Evolutionary conservation across 2,888 invertebrate genomes (phyloP).

Genomic region (Polymixis lichenea): DNA sequence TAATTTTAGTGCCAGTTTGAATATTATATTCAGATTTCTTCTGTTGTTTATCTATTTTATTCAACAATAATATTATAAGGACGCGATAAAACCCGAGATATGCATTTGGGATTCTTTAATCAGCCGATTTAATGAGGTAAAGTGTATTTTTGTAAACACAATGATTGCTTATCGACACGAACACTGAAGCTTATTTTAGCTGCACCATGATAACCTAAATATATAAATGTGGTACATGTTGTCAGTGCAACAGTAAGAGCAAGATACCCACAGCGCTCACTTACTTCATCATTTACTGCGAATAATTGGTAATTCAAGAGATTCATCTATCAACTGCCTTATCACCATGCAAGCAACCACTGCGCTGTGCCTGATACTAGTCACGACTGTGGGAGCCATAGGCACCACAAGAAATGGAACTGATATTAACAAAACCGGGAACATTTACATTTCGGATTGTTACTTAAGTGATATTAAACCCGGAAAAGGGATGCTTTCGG

Average conservation of each 20-base stretch:
- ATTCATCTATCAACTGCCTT: background rate
- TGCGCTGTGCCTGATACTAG: background rate
- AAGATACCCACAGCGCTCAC: background rate
- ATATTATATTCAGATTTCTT: too few species aligned
- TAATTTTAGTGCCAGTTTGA: too few species aligned
- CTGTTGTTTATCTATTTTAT: too few species aligned
- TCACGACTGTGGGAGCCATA: slow-evolving; percentile 3
- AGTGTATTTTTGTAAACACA: background rate
- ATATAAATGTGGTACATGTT: background rate
- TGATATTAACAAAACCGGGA: slow-evolving; percentile 8
- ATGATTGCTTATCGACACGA: background rate
- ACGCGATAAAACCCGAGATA: background rate
- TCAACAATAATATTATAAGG: background rate
- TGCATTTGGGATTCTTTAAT: background rate
- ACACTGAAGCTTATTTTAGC: background rate
- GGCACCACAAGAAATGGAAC: background rate
- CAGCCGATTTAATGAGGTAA: background rate
- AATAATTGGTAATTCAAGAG: background rate
- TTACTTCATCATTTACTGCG: background rate
- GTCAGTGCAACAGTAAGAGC: background rate
- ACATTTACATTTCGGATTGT: slow-evolving; percentile 22
- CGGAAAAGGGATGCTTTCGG: slow-evolving; percentile 1
- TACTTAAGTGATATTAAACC: slow-evolving; percentile 7
- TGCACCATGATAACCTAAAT: slow-evolving; percentile 3
- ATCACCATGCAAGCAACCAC: slow-evolving; percentile 5